Conservation (phyloP, 2,888 invertebrate species). For the Ceriagrion tenellum region DNA sequence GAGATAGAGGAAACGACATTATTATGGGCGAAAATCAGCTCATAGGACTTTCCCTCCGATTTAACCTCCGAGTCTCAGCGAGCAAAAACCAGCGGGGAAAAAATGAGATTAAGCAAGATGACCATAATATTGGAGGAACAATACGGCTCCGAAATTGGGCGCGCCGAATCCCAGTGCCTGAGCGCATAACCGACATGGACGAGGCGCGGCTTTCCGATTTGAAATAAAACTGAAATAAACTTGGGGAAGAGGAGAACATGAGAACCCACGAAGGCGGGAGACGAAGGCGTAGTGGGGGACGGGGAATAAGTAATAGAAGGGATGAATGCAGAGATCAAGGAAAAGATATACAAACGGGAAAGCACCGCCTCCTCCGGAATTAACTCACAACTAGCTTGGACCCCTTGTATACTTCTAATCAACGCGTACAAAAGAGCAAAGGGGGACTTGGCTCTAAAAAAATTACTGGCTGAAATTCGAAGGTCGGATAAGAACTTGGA, state of each 20-base stretch:
- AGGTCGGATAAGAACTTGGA: background rate
- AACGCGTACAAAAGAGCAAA: background rate
- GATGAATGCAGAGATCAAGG: background rate
- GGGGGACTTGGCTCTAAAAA: background rate
- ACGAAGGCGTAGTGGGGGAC: background rate
- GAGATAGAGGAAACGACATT: background rate
- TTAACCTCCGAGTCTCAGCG: background rate
- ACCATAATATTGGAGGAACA: background rate
- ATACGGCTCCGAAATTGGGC: background rate
- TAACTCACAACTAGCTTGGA: background rate
- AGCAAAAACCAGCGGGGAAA: background rate
- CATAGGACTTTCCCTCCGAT: constrained; percentile 28
- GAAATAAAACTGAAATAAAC: constrained; percentile 3
- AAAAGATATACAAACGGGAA: background rate
- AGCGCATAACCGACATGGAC: background rate
- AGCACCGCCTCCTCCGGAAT: background rate
- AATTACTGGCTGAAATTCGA: background rate
- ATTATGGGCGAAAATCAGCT: constrained; percentile 9
- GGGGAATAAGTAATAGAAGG: background rate
- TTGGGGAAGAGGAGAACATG: background rate
- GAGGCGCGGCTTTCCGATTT: background rate
- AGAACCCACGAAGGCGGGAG: background rate
- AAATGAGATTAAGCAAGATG: constrained; percentile 26
- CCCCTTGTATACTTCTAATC: background rate
- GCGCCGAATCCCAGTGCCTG: background rate